A percentile compares a stretch with the other conserved stretches of the same genome.
These are phyloP conservation scores for Felis chaus DNA, from an alignment of 2,113 vertebrate genomes.

Conservation along the genomic window DNA sequence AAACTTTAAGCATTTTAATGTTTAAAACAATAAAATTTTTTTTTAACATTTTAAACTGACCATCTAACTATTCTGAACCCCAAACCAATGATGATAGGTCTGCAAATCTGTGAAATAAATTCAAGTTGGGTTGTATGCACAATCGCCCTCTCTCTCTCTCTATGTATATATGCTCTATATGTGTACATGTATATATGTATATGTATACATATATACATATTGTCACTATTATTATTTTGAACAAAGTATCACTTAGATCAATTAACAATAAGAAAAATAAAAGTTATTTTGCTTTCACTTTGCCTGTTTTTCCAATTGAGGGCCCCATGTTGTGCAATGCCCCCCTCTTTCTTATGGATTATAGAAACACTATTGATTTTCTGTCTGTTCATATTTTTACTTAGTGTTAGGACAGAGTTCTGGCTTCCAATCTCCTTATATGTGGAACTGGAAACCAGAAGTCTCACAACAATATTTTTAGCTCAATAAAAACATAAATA, in stretches of 20 bases:
- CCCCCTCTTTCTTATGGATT: neutral
- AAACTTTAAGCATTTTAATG: too few species aligned
- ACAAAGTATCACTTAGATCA: neutral
- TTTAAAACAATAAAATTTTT: too few species aligned
- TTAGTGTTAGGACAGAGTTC: too few species aligned
- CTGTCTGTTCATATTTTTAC: neutral
- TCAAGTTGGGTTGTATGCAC: neutral
- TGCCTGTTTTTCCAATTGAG: neutral
- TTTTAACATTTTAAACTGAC: conserved; percentile 45
- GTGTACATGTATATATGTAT: neutral
- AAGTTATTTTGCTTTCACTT: neutral
- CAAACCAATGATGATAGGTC: conserved; percentile 17
- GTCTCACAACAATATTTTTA: neutral
- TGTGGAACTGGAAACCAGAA: neutral
- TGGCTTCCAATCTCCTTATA: neutral
- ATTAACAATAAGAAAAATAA: neutral
- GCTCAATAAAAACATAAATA: neutral
- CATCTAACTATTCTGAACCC: neutral
- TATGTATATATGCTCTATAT: neutral
- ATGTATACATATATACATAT: neutral
- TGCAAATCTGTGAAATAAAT: conserved; percentile 13
- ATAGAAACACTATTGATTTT: neutral
- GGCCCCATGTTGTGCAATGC: neutral
- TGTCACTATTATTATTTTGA: neutral
- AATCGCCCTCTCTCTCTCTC: neutral